Conservation (phyloP, 2,113 vertebrate genomes). For the Mormyrus iriodes region DNA sequence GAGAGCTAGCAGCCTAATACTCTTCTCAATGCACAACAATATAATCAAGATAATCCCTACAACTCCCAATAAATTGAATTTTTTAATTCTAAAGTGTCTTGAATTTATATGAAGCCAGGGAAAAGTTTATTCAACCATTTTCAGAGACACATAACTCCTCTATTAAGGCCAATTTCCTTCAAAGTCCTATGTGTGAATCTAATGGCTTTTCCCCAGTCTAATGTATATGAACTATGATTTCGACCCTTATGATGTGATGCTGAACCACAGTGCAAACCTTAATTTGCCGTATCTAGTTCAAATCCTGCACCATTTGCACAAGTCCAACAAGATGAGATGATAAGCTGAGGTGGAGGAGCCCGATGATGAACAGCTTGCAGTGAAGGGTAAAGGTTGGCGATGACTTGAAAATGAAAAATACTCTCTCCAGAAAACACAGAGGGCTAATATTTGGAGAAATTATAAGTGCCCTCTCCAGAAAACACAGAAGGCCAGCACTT, state of each 20-base stretch:
- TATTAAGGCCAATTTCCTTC: background rate
- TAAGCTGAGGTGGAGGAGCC: conserved; percentile 58
- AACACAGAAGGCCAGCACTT: conserved; percentile 62
- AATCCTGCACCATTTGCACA: conserved; percentile 63
- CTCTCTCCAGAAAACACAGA: conserved; percentile 40
- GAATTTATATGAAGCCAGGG: background rate
- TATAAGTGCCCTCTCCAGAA: conserved; percentile 29
- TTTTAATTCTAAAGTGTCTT: background rate
- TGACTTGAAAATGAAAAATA: conserved; percentile 63
- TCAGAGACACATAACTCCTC: background rate
- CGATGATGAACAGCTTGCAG: conserved; percentile 64
- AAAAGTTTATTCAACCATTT: background rate
- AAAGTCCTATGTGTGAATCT: background rate
- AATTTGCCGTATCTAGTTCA: conserved; percentile 54
- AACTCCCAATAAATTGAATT: background rate
- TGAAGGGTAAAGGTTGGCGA: conserved; percentile 34
- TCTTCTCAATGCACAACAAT: background rate
- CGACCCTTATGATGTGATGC: conserved; percentile 60
- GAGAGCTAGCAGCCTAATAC: background rate
- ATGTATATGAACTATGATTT: conserved; percentile 49
- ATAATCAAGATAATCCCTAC: background rate
- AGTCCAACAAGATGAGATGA: conserved; percentile 63
- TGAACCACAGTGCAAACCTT: conserved; percentile 30
- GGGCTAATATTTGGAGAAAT: conserved; percentile 30
- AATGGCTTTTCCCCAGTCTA: conserved; percentile 24